Conservation (phyloP, 2,797 vertebrate species). For the Lepidocolaptes lacrymiger region DNA sequence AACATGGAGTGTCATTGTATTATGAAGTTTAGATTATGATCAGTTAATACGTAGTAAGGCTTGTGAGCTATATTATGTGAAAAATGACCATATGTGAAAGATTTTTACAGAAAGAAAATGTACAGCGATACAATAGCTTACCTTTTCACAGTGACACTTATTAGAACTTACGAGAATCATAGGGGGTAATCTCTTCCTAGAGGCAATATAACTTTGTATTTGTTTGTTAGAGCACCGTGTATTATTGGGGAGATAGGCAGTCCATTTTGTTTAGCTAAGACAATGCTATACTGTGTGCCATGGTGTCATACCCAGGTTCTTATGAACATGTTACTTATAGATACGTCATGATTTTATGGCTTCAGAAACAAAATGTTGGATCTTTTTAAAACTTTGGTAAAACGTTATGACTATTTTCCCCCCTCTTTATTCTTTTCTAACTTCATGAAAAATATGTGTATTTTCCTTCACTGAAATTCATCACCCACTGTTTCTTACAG, state of each 20-base stretch:
- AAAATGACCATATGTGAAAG: constrained; percentile 62
- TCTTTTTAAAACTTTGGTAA: not conserved
- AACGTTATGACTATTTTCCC: not conserved
- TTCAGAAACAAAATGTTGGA: constrained; percentile 17
- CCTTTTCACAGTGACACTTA: constrained; percentile 70
- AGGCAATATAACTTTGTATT: constrained; percentile 49
- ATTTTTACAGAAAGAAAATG: constrained; percentile 68
- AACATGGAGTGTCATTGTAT: not conserved
- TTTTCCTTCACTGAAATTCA: constrained; percentile 41
- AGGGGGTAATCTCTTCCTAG: constrained; percentile 62
- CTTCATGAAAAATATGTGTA: constrained; percentile 21
- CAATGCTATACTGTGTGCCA: not conserved
- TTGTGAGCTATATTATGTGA: constrained; percentile 48
- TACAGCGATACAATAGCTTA: constrained; percentile 65
- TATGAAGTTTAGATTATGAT: constrained; percentile 51
- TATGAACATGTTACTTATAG: not conserved
- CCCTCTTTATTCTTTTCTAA: not conserved
- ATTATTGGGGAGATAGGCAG: not conserved
- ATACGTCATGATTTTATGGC: not conserved
- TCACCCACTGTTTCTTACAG: constrained; percentile 28
- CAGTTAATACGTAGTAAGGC: constrained; percentile 39
- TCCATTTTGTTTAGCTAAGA: constrained; percentile 60
- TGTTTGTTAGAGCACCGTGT: constrained; percentile 23
- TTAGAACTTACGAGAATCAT: constrained; percentile 70
- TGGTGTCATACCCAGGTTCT: constrained; percentile 18